phyloP scores from a whole-genome alignment of 2,113 vertebrate species.

The Penelope pileata region DNA sequence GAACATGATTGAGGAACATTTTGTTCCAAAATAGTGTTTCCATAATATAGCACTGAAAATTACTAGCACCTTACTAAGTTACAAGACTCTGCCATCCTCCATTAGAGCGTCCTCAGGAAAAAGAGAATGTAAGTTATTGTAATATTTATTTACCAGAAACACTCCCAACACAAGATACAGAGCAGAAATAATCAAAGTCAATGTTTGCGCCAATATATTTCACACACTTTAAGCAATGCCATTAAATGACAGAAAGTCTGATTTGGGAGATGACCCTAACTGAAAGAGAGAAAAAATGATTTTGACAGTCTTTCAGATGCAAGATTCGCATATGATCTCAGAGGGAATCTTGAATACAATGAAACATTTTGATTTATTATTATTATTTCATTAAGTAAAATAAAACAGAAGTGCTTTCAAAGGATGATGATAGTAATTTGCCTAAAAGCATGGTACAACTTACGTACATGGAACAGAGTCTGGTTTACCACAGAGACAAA shows the following conservation, averaged over 20 bases:
- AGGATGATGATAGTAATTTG: background rate
- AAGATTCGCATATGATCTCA: background rate
- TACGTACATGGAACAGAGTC: background rate
- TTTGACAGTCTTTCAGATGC: background rate
- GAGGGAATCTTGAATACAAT: background rate
- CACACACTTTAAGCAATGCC: background rate
- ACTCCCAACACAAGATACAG: background rate
- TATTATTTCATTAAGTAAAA: background rate
- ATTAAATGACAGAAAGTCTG: background rate
- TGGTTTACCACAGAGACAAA: background rate
- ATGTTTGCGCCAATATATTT: background rate
- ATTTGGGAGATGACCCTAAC: background rate
- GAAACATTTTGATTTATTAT: background rate
- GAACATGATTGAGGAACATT: background rate
- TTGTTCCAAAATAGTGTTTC: background rate
- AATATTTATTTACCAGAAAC: background rate
- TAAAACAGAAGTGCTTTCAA: background rate
- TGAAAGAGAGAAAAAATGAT: background rate
- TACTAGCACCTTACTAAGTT: background rate
- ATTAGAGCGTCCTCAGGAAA: background rate
- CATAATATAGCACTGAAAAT: background rate
- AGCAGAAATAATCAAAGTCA: background rate
- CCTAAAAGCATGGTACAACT: background rate
- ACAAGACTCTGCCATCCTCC: accelerated
- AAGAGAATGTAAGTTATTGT: background rate